phyloP scores from a whole-genome alignment of 1,140 invertebrate genomes.

The Penaeus indicus region DNA sequence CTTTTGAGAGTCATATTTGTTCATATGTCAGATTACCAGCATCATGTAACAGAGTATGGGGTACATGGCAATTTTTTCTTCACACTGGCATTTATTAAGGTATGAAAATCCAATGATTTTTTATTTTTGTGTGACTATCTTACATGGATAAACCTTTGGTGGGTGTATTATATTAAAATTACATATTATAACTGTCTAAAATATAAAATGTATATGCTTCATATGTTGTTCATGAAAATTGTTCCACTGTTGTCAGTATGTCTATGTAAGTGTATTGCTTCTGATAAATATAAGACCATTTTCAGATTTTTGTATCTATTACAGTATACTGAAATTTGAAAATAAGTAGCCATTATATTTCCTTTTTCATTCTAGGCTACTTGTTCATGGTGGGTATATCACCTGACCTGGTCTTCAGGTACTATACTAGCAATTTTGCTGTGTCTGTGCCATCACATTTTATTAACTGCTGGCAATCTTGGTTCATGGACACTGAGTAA shows the following conservation, averaged over 20 bases:
- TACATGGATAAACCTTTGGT: too few relatives aligned
- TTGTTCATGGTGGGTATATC: slow-evolving; percentile 48
- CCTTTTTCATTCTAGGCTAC: slow-evolving; percentile 13
- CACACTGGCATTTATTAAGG: slow-evolving; percentile 73
- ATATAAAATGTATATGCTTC: too few relatives aligned
- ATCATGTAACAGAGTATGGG: slow-evolving; percentile 76
- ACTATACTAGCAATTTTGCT: neutral
- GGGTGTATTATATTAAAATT: too few relatives aligned
- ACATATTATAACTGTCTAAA: too few relatives aligned
- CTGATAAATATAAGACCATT: too few relatives aligned
- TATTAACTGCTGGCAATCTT: slow-evolving; percentile 25
- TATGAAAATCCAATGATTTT: slow-evolving; percentile 65
- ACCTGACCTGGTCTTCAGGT: neutral
- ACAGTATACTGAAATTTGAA: neutral
- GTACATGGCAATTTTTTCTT: slow-evolving; percentile 77
- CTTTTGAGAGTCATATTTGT: slow-evolving; percentile 71
- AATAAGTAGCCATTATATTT: neutral
- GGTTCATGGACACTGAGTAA: slow-evolving; percentile 35
- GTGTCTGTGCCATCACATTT: slow-evolving; percentile 34
- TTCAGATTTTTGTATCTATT: too few relatives aligned
- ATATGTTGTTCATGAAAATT: too few relatives aligned
- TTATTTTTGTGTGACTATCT: too few relatives aligned
- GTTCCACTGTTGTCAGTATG: too few relatives aligned
- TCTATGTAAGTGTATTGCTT: too few relatives aligned
- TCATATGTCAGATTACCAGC: slow-evolving; percentile 73